Conservation (phyloP, 2,888 invertebrate genomes). For the Trisateles emortualis region DNA sequence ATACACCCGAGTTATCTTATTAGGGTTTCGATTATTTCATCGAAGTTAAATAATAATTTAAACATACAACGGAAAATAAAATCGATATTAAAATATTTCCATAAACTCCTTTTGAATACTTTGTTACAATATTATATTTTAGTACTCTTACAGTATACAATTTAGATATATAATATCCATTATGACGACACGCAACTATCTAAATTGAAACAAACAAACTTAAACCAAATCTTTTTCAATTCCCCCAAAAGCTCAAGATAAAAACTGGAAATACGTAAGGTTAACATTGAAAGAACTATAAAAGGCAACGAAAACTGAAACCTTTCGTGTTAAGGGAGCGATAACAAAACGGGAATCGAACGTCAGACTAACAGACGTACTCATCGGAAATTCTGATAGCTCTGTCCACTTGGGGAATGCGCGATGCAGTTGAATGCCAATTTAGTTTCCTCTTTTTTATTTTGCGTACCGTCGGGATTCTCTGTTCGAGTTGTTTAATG, state of each 20-base stretch:
- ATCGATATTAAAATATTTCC: no score
- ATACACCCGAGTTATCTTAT: no score
- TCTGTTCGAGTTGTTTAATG: conserved; percentile 24
- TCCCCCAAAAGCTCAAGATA: conserved; percentile 17
- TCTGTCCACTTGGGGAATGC: conserved; percentile 45
- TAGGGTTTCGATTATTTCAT: no score
- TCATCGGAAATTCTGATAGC: conserved; percentile 55
- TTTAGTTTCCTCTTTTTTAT: conserved; percentile 38
- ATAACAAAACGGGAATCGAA: conserved; percentile 48
- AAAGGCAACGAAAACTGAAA: conserved; percentile 36
- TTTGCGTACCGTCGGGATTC: conserved; percentile 29
- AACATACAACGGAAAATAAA: no score
- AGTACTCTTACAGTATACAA: no score
- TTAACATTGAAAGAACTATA: conserved; percentile 24
- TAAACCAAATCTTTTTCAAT: conserved; percentile 4
- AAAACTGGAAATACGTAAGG: conserved; percentile 37
- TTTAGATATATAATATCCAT: no score
- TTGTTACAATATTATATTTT: no score
- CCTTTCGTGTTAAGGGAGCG: conserved; percentile 43
- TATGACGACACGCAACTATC: not conserved
- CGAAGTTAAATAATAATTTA: no score
- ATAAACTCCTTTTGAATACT: no score
- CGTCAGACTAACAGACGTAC: conserved; percentile 45
- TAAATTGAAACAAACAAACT: conserved; percentile 15
- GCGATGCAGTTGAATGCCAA: conserved; percentile 50